Conservation (phyloP, 2,113 vertebrate species). For the Poicephalus meyeri region DNA sequence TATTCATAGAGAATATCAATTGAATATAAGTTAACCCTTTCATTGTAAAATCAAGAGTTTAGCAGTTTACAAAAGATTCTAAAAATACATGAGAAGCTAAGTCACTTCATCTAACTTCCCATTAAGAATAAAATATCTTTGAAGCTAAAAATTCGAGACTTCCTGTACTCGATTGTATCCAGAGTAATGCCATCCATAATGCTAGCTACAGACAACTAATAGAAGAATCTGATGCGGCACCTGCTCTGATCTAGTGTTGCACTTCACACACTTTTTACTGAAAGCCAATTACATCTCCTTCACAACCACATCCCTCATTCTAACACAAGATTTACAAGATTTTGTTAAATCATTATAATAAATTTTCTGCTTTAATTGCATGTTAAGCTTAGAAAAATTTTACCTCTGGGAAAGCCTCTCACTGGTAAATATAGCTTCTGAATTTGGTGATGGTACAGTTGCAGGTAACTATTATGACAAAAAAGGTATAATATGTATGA, state of each 20-base stretch:
- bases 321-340: not conserved
- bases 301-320: not conserved
- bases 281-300: not conserved
- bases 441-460: not conserved
- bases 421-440: slow-evolving; percentile 39
- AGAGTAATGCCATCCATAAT: not conserved
- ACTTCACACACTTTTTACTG: not conserved
- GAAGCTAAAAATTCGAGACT: not conserved
- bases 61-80: not conserved
- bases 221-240: not conserved
- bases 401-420: slow-evolving; percentile 64
- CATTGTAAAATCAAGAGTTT: not conserved
- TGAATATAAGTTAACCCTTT: not conserved
- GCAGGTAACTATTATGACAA: not conserved
- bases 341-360: not conserved
- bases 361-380: not conserved
- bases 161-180: not conserved
- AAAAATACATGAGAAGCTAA: not conserved
- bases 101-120: not conserved
- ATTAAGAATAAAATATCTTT: not conserved
- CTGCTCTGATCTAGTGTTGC: not conserved
- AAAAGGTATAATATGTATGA: not conserved
- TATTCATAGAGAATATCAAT: not conserved
- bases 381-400: slow-evolving; percentile 48
- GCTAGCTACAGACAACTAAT: not conserved